Percentiles rank a stretch among this genome's conserved stretches.
Conservation (phyloP, 92 coral and sea anemone species). For the Palythoa heliodiscus region DNA sequence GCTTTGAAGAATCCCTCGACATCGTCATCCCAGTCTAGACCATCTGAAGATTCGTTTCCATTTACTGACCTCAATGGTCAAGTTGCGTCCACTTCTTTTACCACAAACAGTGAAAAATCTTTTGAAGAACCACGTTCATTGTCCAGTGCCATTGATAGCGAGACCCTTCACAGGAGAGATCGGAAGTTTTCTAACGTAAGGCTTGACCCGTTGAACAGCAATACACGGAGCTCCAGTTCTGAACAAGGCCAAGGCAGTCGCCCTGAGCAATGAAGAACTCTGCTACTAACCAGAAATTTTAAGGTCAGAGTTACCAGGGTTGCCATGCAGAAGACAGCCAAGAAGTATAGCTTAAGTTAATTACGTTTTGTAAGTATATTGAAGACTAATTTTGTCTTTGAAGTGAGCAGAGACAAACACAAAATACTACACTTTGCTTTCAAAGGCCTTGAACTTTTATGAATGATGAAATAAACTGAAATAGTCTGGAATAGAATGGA, state of each 20-base stretch:
- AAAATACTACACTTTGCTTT: background rate
- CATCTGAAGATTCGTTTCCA: conserved; percentile 9
- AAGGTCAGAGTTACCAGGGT: background rate
- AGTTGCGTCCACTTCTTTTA: background rate
- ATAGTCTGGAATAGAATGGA: no score
- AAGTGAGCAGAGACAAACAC: background rate
- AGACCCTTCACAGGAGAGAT: background rate
- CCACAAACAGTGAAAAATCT: background rate
- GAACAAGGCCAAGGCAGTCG: background rate
- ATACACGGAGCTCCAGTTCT: background rate
- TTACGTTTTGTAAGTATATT: background rate
- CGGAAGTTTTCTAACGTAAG: background rate
- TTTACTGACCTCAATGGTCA: background rate
- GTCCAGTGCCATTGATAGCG: background rate
- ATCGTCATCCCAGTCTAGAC: background rate
- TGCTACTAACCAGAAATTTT: background rate
- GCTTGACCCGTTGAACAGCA: background rate
- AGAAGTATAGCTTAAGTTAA: no score
- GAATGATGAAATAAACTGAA: no score
- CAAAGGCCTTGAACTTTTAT: background rate
- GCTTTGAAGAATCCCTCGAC: background rate
- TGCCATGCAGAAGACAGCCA: background rate
- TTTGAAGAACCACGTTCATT: background rate
- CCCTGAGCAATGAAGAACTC: background rate
- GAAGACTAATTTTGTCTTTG: background rate